Conservation (phyloP, 2,888 invertebrate species). For the Amblyteles armatorius region DNA sequence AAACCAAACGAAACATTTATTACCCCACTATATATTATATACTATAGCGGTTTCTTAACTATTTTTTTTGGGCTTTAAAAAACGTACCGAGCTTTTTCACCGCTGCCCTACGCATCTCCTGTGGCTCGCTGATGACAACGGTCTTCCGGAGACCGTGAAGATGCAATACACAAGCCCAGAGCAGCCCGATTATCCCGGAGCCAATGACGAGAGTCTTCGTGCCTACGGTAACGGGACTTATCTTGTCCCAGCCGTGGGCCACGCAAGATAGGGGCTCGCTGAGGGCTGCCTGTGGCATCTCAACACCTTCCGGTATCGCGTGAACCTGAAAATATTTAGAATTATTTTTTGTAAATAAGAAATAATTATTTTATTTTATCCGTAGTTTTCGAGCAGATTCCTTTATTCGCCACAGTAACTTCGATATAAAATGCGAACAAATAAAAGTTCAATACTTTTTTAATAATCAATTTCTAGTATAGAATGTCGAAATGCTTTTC, state of each 20-base stretch:
- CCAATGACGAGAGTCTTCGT: slow-evolving; percentile 88
- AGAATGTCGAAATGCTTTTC: neutral
- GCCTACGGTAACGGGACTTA: slow-evolving; percentile 87
- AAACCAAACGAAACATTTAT: neutral
- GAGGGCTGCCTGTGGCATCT: slow-evolving; percentile 86
- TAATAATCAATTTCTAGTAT: neutral
- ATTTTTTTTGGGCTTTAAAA: slow-evolving; percentile 77
- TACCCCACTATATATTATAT: neutral
- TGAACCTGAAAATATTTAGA: slow-evolving; percentile 74
- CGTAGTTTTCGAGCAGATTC: too few species aligned
- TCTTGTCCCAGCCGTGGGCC: slow-evolving; percentile 89
- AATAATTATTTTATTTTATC: slow-evolving; percentile 1
- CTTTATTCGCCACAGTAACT: too few species aligned
- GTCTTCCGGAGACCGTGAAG: slow-evolving; percentile 88
- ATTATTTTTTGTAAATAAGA: neutral
- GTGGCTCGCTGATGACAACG: slow-evolving; percentile 90
- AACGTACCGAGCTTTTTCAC: slow-evolving; percentile 82
- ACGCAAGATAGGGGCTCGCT: slow-evolving; percentile 90
- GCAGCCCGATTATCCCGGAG: slow-evolving; percentile 90
- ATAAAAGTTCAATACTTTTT: too few species aligned
- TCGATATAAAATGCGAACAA: too few species aligned
- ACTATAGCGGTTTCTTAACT: neutral
- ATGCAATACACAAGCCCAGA: slow-evolving; percentile 89
- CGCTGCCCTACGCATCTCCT: slow-evolving; percentile 82
- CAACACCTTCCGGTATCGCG: slow-evolving; percentile 77